Conservation (phyloP, 2,797 vertebrate genomes). For the Nannoperca australis region DNA sequence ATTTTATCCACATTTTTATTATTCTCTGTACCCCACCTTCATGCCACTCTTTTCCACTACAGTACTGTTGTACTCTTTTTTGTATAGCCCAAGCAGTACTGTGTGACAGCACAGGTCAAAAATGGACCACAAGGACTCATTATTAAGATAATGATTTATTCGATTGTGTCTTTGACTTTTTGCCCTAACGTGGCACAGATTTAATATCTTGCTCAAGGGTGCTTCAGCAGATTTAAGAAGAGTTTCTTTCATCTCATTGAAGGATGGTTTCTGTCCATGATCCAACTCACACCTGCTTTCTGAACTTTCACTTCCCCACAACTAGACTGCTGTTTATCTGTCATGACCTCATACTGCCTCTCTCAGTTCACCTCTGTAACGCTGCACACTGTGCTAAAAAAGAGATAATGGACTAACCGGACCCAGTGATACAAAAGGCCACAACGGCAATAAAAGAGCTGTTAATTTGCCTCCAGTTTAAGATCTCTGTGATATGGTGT, state of each 20-base stretch:
- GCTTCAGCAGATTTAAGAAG: not conserved
- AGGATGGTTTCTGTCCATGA: not conserved
- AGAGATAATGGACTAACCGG: slow-evolving; percentile 55
- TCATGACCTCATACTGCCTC: slow-evolving; percentile 45
- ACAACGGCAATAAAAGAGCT: slow-evolving; percentile 50
- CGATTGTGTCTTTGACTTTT: not conserved
- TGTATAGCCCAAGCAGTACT: not conserved
- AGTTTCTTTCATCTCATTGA: slow-evolving; percentile 13
- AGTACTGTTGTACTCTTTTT: not conserved
- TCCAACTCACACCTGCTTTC: not conserved
- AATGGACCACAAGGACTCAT: not conserved
- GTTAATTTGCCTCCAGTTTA: slow-evolving; percentile 60
- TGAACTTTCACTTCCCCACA: slow-evolving; percentile 38
- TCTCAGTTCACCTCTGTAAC: slow-evolving; percentile 30
- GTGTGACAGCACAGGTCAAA: not conserved
- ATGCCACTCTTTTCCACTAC: no score
- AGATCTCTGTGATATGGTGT: slow-evolving; percentile 66
- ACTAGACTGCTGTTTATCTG: slow-evolving; percentile 54
- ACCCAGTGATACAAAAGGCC: slow-evolving; percentile 38
- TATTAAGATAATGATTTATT: slow-evolving; percentile 1
- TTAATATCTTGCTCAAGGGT: slow-evolving; percentile 1
- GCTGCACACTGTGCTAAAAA: slow-evolving; percentile 24
- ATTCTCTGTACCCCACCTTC: not conserved
- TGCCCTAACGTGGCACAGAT: not conserved
- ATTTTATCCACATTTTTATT: slow-evolving; percentile 1